A percentile compares a stretch with the other conserved stretches of the same genome.
Conservation (phyloP, 2,888 invertebrate species). For the Himalopsyche anomala region DNA sequence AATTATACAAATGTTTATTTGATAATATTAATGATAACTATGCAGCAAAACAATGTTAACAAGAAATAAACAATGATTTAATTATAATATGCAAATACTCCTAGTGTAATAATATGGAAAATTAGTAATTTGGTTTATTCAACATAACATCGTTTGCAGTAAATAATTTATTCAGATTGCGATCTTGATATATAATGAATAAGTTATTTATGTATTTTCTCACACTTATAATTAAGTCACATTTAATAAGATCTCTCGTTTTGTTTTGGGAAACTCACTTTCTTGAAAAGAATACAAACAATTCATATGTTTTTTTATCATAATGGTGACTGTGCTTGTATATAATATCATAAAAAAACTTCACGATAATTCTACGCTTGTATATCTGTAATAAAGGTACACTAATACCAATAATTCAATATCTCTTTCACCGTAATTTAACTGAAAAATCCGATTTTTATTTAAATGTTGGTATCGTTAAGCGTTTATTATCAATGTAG, state of each 20-base stretch:
- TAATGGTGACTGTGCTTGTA: not conserved
- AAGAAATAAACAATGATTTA: too few species aligned
- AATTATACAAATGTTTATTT: too few species aligned
- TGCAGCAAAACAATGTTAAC: too few species aligned
- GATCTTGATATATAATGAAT: conserved; percentile 21
- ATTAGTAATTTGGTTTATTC: not conserved
- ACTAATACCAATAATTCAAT: not conserved
- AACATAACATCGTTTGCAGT: not conserved
- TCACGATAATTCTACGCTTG: not conserved
- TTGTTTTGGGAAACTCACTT: not conserved
- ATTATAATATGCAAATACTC: too few species aligned
- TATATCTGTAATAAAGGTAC: not conserved
- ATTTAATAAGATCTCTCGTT: not conserved
- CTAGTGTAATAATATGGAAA: too few species aligned
- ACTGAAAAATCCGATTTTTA: too few species aligned
- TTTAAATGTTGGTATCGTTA: too few species aligned
- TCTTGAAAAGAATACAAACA: not conserved
- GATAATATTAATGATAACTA: too few species aligned
- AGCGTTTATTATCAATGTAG: too few species aligned
- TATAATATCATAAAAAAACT: not conserved
- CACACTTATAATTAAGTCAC: conserved; percentile 1
- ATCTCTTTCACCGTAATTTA: too few species aligned
- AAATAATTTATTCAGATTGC: conserved; percentile 2
- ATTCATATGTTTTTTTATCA: not conserved
- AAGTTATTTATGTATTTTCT: not conserved